Evolutionary conservation across 2,113 vertebrate species (phyloP).

Genomic region (Menura novaehollandiae): DNA sequence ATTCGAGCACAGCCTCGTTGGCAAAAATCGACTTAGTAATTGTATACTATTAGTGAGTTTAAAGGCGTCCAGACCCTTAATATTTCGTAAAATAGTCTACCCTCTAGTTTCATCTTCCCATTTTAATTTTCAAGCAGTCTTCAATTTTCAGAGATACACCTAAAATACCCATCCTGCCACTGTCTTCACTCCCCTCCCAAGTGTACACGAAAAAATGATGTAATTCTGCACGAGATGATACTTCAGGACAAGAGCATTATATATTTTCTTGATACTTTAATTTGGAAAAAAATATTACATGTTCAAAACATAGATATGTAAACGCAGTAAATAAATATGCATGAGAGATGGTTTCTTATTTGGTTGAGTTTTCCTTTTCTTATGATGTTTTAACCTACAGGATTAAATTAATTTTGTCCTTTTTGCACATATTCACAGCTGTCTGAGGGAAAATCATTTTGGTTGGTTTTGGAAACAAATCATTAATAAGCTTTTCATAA

Average conservation of each 20-base stretch:
- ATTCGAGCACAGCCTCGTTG: fast-evolving
- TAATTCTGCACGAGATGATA: not conserved
- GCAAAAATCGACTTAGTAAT: not conserved
- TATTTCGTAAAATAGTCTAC: not conserved
- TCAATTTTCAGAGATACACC: not conserved
- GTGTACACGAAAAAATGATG: fast-evolving
- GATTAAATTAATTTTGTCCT: not conserved
- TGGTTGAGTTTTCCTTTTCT: not conserved
- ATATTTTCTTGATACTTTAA: not conserved
- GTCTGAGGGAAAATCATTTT: not conserved
- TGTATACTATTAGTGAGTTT: no score
- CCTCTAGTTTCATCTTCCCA: not conserved
- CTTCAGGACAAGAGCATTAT: not conserved
- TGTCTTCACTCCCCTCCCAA: not conserved
- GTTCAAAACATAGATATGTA: fast-evolving
- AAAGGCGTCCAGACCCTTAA: no score
- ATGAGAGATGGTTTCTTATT: not conserved
- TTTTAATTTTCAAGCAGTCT: not conserved
- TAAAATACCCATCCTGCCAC: not conserved
- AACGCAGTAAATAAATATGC: not conserved
- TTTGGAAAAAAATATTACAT: not conserved
- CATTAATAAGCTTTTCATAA: not conserved
- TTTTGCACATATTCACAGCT: fast-evolving
- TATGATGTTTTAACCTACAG: not conserved
- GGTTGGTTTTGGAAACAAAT: not conserved